phyloP scores from a whole-genome alignment of 2,888 invertebrate species.

The Griposia aprilina region DNA sequence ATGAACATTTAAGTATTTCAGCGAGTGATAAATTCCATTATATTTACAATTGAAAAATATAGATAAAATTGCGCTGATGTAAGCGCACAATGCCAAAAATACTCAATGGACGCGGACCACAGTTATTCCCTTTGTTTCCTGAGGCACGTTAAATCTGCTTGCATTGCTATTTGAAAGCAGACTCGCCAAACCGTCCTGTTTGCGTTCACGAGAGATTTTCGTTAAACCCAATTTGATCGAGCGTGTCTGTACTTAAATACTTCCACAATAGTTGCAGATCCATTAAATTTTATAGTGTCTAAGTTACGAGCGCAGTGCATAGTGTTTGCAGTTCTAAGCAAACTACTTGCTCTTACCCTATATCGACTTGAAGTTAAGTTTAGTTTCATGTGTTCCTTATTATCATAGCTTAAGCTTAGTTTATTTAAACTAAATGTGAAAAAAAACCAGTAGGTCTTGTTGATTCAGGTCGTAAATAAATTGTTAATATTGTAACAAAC shows the following conservation, averaged over 20 bases:
- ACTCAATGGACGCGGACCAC: constrained; percentile 43
- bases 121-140: constrained; percentile 58
- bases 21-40: constrained; percentile 1
- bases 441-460: neutral
- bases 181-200: constrained; percentile 57
- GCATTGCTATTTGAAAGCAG: constrained; percentile 55
- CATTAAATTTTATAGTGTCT: constrained; percentile 46
- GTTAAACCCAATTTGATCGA: constrained; percentile 63
- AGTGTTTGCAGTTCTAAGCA: constrained; percentile 16
- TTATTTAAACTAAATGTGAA: too few relatives aligned
- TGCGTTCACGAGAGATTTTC: constrained; percentile 61
- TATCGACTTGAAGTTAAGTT: neutral
- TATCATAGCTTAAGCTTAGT: neutral
- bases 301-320: constrained; percentile 31
- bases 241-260: constrained; percentile 54
- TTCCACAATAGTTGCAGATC: constrained; percentile 46
- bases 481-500: neutral
- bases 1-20: neutral
- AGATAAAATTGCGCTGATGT: constrained; percentile 43
- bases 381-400: neutral
- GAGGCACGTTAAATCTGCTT: constrained; percentile 59
- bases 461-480: neutral
- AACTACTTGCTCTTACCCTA: constrained; percentile 24
- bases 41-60: constrained; percentile 30
- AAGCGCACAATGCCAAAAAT: constrained; percentile 49